Evolutionary conservation across 2,888 invertebrate genomes (phyloP).

Genomic region (Dendrolimus pini): DNA sequence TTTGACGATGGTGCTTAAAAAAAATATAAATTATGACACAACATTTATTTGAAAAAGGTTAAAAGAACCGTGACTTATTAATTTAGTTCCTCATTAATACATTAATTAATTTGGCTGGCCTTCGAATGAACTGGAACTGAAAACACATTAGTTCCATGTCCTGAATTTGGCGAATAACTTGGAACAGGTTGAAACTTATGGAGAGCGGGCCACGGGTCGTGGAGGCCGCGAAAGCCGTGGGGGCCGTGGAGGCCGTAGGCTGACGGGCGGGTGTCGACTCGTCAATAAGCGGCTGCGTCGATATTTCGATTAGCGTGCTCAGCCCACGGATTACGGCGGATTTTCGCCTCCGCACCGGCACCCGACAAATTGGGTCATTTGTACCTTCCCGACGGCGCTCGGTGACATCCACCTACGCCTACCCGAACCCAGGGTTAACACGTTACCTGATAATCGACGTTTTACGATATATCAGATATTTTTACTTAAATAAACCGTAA

Average conservation of each 20-base stretch:
- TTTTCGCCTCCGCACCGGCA: conserved; percentile 60
- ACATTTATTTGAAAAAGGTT: background rate
- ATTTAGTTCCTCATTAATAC: conserved; percentile 9
- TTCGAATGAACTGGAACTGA: background rate
- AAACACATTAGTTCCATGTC: no score
- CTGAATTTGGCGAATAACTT: no score
- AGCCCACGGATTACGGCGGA: conserved; percentile 65
- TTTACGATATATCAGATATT: no score
- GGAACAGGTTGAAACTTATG: no score
- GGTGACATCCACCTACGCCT: conserved; percentile 2
- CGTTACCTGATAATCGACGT: background rate
- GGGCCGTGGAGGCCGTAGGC: conserved; percentile 13
- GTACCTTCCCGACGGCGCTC: conserved; percentile 35
- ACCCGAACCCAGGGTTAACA: background rate
- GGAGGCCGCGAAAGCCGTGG: background rate
- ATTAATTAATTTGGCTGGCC: conserved; percentile 8
- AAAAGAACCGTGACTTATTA: background rate
- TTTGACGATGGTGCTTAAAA: background rate
- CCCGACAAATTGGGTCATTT: conserved; percentile 69
- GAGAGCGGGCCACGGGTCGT: background rate
- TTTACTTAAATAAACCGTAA: no score
- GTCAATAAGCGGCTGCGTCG: conserved; percentile 60
- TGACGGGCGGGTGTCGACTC: conserved; percentile 17
- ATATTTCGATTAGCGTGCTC: conserved; percentile 71
- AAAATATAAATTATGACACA: background rate